These are phyloP conservation scores for Sternotherus odoratus DNA, from an alignment of 2,797 vertebrate genomes.

Conservation along the genomic window DNA sequence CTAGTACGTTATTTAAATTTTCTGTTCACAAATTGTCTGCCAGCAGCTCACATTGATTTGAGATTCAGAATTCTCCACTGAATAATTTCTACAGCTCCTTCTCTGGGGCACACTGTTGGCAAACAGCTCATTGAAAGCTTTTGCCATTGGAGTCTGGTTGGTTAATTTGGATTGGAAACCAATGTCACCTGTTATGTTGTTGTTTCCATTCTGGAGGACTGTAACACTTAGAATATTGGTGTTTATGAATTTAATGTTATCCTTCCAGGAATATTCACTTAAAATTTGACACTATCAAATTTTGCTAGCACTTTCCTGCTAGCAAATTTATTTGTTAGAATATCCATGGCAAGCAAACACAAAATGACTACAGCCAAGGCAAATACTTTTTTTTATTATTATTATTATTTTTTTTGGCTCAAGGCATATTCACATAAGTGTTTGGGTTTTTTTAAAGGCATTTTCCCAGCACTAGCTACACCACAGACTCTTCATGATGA, in stretches of 20 bases:
- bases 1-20: not conserved
- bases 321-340: not conserved
- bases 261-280: not conserved
- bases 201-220: not conserved
- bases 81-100: not conserved
- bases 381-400: not conserved
- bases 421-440: not conserved
- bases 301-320: not conserved
- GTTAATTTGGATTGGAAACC: not conserved
- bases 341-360: not conserved
- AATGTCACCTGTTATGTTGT: not conserved
- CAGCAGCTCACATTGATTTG: not conserved
- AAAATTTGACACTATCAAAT: not conserved
- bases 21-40: not conserved
- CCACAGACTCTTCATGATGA: conserved; percentile 51
- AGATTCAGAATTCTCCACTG: not conserved
- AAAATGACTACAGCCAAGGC: not conserved
- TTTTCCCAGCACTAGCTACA: conserved; percentile 55
- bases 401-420: not conserved
- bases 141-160: not conserved
- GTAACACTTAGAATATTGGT: not conserved
- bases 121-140: not conserved
- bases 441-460: conserved; percentile 55
- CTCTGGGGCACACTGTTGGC: not conserved
- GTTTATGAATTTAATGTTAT: not conserved